phyloP scores from a whole-genome alignment of 1,140 invertebrate species.

The Zaprionus kolodkinae region DNA sequence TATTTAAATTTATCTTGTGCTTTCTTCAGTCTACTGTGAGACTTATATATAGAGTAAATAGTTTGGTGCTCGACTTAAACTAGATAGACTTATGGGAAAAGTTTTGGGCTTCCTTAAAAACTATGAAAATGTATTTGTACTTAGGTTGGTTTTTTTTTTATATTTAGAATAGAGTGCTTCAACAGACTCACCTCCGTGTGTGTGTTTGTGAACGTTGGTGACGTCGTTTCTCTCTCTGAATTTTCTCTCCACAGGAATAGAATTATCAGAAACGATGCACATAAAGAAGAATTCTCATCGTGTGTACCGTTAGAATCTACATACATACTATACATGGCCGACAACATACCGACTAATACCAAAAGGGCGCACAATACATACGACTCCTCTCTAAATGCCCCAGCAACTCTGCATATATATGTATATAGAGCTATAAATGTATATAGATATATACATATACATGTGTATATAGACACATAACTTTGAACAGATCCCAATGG shows the following conservation, averaged over 20 bases:
- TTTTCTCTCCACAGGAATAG: slow-evolving; percentile 13
- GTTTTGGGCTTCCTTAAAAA: slow-evolving; percentile 12
- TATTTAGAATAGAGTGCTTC: slow-evolving; percentile 79
- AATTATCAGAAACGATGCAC: slow-evolving; percentile 31
- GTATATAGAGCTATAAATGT: slow-evolving; percentile 26
- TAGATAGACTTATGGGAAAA: slow-evolving; percentile 9
- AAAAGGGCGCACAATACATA: slow-evolving; percentile 47
- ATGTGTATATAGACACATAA: slow-evolving; percentile 62
- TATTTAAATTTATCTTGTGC: neutral
- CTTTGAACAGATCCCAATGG: slow-evolving; percentile 81
- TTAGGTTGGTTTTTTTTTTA: slow-evolving; percentile 26
- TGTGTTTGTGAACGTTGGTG: slow-evolving; percentile 54
- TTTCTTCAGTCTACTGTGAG: neutral
- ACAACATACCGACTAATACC: slow-evolving; percentile 62
- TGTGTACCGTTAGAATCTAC: slow-evolving; percentile 44
- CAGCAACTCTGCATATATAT: slow-evolving; percentile 50
- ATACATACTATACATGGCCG: slow-evolving; percentile 41
- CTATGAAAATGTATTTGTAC: slow-evolving; percentile 18
- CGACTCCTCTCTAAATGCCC: slow-evolving; percentile 66
- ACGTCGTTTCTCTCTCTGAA: slow-evolving; percentile 27
- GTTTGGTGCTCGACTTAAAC: slow-evolving; percentile 27
- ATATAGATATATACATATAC: slow-evolving; percentile 31
- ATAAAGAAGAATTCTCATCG: slow-evolving; percentile 9
- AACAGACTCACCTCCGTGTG: slow-evolving; percentile 79
- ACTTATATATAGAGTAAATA: neutral